Evolutionary conservation across 2,888 invertebrate species (phyloP).

Genomic region (Athrips mouffetella): DNA sequence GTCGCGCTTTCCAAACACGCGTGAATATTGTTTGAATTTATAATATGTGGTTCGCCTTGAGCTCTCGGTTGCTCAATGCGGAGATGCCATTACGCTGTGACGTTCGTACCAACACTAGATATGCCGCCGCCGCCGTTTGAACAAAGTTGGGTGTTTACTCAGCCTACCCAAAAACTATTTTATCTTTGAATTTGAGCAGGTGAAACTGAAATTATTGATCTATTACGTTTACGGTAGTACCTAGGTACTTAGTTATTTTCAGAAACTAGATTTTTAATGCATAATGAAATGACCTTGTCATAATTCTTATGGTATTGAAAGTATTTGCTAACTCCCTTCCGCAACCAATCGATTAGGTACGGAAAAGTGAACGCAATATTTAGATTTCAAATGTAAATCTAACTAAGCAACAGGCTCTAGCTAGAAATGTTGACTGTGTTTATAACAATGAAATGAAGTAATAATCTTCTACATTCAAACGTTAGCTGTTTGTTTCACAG

Average conservation of each 20-base stretch:
- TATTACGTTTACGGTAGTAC: background rate
- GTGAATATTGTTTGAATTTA: constrained; percentile 60
- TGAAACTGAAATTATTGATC: too few relatives aligned
- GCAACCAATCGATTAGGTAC: constrained; percentile 38
- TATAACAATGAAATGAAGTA: too few relatives aligned
- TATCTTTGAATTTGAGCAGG: background rate
- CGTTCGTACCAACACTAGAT: constrained; percentile 46
- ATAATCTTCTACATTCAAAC: too few relatives aligned
- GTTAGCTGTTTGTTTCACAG: too few relatives aligned
- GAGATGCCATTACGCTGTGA: constrained; percentile 54
- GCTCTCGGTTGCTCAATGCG: constrained; percentile 55
- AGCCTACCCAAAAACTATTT: background rate
- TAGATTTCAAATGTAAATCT: constrained; percentile 10
- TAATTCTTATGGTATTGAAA: background rate
- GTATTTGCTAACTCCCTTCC: constrained; percentile 24
- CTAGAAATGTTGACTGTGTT: too few relatives aligned
- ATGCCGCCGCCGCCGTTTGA: constrained; percentile 50
- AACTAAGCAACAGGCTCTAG: constrained; percentile 2
- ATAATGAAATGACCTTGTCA: constrained; percentile 1
- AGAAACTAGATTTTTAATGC: too few relatives aligned
- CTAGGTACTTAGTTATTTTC: background rate
- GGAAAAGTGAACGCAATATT: constrained; percentile 35
- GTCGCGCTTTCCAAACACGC: constrained; percentile 53
- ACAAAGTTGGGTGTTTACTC: constrained; percentile 24
- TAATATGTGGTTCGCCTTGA: constrained; percentile 67